These are phyloP conservation scores for Xiphophorus maculatus DNA, from an alignment of 2,113 vertebrate species.

Conservation along the genomic window DNA sequence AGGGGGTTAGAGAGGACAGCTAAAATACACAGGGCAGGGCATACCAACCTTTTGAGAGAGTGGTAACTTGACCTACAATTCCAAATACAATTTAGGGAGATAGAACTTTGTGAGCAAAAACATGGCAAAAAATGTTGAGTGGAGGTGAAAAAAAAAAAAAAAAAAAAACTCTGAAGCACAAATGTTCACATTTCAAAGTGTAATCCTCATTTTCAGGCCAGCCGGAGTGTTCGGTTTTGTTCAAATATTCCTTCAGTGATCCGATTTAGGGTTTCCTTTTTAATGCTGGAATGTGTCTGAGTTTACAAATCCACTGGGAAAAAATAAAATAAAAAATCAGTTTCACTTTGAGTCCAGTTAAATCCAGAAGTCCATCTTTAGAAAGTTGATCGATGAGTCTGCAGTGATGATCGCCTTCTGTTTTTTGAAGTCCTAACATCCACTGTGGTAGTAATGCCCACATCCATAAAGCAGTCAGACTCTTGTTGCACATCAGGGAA, in stretches of 20 bases:
- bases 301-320: slow-evolving; percentile 48
- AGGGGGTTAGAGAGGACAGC: slow-evolving; percentile 96
- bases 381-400: neutral
- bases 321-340: fast-evolving
- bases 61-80: slow-evolving; percentile 99
- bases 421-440: slow-evolving; percentile 44
- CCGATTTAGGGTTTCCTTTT: slow-evolving; percentile 32
- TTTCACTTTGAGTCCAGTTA: slow-evolving; percentile 30
- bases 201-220: slow-evolving; percentile 70
- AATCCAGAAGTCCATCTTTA: slow-evolving; percentile 60
- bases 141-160: slow-evolving; percentile 55
- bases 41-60: slow-evolving; percentile 99
- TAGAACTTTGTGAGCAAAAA: slow-evolving; percentile 93
- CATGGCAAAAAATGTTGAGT: slow-evolving; percentile 76
- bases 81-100: slow-evolving; percentile 99
- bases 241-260: slow-evolving; percentile 52
- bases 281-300: slow-evolving; percentile 42
- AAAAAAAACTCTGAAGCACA: slow-evolving; percentile 58
- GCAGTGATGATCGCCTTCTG: neutral
- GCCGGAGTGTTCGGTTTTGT: slow-evolving; percentile 42
- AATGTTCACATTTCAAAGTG: slow-evolving; percentile 44
- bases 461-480: slow-evolving; percentile 29
- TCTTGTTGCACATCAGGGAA: slow-evolving; percentile 28
- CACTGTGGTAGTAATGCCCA: slow-evolving; percentile 14
- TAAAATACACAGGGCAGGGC: slow-evolving; percentile 99